Conservation (phyloP, 2,113 vertebrate genomes). For the Dryoscopus gambensis region DNA sequence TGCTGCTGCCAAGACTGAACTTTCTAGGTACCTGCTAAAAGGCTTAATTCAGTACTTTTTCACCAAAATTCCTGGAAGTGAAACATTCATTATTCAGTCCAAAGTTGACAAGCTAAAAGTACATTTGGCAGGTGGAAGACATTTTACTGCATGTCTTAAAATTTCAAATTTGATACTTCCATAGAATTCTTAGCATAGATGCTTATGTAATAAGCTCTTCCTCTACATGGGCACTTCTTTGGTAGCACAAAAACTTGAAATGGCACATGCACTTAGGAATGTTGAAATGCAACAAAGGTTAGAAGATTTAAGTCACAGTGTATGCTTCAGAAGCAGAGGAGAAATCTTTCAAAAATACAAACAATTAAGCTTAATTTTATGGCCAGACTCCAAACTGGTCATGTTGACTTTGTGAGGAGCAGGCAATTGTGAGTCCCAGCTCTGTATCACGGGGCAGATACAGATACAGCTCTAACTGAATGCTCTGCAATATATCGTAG, state of each 20-base stretch:
- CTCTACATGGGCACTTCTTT: neutral
- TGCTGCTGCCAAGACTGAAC: neutral
- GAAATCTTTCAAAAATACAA: neutral
- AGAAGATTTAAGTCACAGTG: neutral
- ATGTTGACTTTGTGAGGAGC: neutral
- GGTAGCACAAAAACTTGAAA: neutral
- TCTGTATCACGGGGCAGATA: accelerated
- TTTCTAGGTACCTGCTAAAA: neutral
- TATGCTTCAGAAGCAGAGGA: neutral
- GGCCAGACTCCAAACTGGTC: neutral
- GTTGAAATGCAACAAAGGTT: accelerated
- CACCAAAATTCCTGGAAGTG: neutral
- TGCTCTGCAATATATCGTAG: neutral
- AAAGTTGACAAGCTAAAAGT: neutral
- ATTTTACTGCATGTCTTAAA: neutral
- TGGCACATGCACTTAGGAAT: neutral
- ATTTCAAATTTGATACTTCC: neutral
- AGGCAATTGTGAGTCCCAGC: neutral
- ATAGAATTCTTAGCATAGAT: neutral
- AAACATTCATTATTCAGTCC: neutral
- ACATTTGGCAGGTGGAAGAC: neutral
- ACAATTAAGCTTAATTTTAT: neutral
- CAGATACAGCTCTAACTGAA: neutral
- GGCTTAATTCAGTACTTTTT: neutral
- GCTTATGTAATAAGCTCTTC: neutral